A percentile compares a stretch with the other conserved stretches of the same genome.
Conservation (phyloP, 2,888 invertebrate genomes). For the Macrosiphum euphorbiae region DNA sequence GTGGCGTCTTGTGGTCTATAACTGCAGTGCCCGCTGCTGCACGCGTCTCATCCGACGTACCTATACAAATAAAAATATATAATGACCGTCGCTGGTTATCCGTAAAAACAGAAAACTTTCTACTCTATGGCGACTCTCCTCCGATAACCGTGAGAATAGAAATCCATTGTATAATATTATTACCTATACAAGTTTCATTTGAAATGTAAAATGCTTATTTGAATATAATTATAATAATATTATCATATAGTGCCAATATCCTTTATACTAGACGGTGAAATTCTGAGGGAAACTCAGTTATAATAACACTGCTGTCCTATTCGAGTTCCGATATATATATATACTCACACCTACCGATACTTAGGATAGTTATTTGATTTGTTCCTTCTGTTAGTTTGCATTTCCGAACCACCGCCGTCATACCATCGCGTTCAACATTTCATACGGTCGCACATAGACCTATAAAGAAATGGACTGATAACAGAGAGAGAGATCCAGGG, state of each 20-base stretch:
- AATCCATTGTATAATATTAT: neutral
- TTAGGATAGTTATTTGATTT: neutral
- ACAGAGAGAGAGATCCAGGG: no score
- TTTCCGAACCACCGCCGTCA: neutral
- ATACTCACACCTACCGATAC: neutral
- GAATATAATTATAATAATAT: neutral
- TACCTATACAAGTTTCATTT: neutral
- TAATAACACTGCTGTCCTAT: neutral
- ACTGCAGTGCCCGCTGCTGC: neutral
- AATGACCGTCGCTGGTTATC: neutral
- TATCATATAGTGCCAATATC: neutral
- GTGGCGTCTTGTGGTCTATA: neutral
- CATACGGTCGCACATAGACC: no score
- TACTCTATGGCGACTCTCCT: neutral
- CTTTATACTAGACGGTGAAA: neutral
- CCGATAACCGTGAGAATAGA: neutral
- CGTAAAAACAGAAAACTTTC: constrained; percentile 19
- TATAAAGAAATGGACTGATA: no score
- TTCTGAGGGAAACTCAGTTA: neutral
- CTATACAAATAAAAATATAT: neutral
- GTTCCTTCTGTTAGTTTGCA: neutral
- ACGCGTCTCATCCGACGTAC: neutral
- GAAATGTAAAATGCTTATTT: neutral
- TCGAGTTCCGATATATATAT: neutral
- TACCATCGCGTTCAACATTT: constrained; percentile 7